Base-by-base conservation (phyloP, 2,888 invertebrate species). In the Allophyes oxyacanthae region DNA sequence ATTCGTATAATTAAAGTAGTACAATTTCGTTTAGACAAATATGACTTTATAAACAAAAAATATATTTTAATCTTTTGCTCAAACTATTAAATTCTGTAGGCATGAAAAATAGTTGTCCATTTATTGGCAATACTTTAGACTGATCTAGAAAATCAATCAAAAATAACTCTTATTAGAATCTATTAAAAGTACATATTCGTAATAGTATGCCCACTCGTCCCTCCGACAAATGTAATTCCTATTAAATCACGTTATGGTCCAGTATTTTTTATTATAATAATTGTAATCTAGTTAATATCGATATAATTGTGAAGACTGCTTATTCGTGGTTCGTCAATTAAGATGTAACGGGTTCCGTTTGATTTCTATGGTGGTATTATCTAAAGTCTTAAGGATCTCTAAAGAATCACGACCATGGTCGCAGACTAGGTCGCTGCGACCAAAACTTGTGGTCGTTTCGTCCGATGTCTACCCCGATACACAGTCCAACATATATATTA, bases 261-360 rank as follows among this genome's bases (percentile, higher is more conserved):
- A 92, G 91, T 92, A 91, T 91, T 91, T 88, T 74, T 89, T 89
- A 89, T 89, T 85, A 77, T 84, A 82, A 80, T 71, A 65, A 75
- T 77, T 66, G 58, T 75, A 75, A 72, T 83, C 70, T 89, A 89
- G 85, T 81, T 78, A 78, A 80, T 81, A 84, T 86, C 77, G 77
- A 82, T 85, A 83, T 86, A 85, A 83, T 84, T 85, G 85, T 87
- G 84, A 91, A 92, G 91, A 91, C 91, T 91, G 91, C 90, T 92
- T 91, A 69, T 86, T 87, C 86, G 89, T 89, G 88, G 91, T 91
- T 87, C 69, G 92, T 92, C 92, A 92, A 92, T 92, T 92, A 92
- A 77, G 80, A 63, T 75, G 76, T 74, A 75, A 74, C 70, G 66
- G 75, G 69, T 77, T 82, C 61, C 43, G 83, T 72, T 83, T 72